phyloP scores from a whole-genome alignment of 2,113 vertebrate species.

The Strix aluco region DNA sequence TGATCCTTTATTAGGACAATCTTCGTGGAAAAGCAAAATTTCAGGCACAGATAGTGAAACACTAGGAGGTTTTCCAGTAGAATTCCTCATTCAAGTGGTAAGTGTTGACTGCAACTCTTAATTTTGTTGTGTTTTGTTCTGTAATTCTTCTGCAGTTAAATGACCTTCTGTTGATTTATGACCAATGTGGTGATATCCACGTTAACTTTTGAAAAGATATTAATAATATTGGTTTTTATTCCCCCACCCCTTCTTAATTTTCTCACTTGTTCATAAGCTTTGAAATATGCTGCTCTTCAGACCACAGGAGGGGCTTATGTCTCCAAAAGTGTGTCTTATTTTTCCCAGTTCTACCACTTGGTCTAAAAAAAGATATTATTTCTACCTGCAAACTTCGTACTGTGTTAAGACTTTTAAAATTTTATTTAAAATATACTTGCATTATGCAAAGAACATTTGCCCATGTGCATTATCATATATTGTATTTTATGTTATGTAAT shows the following conservation, averaged over 20 bases:
- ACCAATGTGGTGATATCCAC: neutral
- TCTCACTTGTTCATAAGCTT: neutral
- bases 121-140: constrained; percentile 2
- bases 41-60: constrained; percentile 91
- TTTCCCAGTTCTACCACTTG: neutral
- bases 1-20: constrained; percentile 91
- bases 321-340: neutral
- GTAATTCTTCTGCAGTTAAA: neutral
- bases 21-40: constrained; percentile 92
- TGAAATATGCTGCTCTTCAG: neutral
- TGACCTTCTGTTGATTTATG: neutral
- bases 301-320: neutral
- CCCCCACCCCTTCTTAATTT: neutral
- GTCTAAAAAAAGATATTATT: neutral
- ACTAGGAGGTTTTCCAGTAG: constrained; percentile 96
- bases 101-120: constrained; percentile 52
- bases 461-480: neutral
- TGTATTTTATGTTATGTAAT: neutral
- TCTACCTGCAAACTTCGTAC: neutral
- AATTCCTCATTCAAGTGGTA: constrained; percentile 98
- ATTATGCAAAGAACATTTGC: neutral
- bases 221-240: neutral
- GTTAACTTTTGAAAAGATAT: neutral
- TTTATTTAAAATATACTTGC: neutral
- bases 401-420: neutral